phyloP scores from a whole-genome alignment of 2,113 vertebrate species.

The Lepisosteus oculatus region DNA sequence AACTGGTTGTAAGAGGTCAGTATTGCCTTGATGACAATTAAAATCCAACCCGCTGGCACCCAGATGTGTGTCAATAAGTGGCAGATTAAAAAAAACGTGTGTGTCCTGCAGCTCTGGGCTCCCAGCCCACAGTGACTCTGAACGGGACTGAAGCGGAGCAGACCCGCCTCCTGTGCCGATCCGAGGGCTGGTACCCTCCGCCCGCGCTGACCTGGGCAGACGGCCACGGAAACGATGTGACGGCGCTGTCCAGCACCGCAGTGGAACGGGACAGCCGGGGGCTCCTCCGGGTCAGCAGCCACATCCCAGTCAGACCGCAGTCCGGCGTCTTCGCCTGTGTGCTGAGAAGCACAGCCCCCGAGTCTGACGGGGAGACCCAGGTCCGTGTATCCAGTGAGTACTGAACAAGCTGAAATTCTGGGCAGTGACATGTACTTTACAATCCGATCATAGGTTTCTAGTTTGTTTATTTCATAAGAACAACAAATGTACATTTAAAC shows the following conservation, averaged over 20 bases:
- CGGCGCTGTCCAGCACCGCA: not conserved
- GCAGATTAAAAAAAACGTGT: too few species aligned
- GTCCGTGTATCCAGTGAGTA: too few species aligned
- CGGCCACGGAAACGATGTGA: not conserved
- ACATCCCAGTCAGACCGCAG: not conserved
- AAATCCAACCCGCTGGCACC: too few species aligned
- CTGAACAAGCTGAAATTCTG: too few species aligned
- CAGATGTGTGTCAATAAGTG: too few species aligned
- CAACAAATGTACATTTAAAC: too few species aligned
- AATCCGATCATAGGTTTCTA: too few species aligned
- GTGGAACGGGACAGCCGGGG: not conserved
- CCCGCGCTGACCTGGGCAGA: constrained; percentile 4
- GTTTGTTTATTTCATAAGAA: too few species aligned
- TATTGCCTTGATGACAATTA: not conserved
- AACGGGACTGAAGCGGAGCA: not conserved
- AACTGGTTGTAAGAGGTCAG: not conserved
- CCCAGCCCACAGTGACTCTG: constrained; percentile 1
- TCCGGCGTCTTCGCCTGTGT: constrained; percentile 1
- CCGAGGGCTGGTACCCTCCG: constrained; percentile 4
- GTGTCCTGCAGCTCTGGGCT: not conserved
- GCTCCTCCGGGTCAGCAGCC: not conserved
- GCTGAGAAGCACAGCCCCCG: not conserved
- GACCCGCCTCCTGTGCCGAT: not conserved
- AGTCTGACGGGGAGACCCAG: too few species aligned
- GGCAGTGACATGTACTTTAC: too few species aligned